Base-by-base conservation (phyloP, 1,140 invertebrate genomes). In the Drosophila azteca region DNA sequence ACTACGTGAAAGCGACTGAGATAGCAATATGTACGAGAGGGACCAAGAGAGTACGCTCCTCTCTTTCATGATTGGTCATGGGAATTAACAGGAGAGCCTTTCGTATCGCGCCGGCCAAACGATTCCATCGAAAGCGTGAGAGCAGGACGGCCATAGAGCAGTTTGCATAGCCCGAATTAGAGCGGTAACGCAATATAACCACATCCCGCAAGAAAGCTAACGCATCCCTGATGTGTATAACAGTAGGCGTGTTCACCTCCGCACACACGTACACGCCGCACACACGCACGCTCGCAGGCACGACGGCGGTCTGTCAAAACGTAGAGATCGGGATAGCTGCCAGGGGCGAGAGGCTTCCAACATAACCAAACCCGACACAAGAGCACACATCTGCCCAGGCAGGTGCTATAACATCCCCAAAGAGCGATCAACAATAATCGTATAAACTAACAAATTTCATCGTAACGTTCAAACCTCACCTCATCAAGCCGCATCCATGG, bases 1-100 rank as follows among this genome's bases (percentile, higher is more conserved):
- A 61, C 6, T 20, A 75, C 81, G 68, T 50, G 69, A 59, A 85
- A 75, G 81, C 78, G 78, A 85, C 62, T 6, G 78, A 75, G 65
- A 78, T 39, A 31, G 46, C 44, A 51, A 58, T 20, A 71, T 51
- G 46, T 44, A 35, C 41, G 49, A 9, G n/a, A 43, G 24, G 50
- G 57, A 50, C 35, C 35, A 39, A 39, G 61, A 48, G 70, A 43
- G 55, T 26, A 70, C 70, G 61, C 60, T 79, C 75, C 78, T 55
- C 49, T 59, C 67, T 69, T 55, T 74, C 31, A 51, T 51, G 13
- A 31, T 4, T 48, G 8, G 26, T 43, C 26, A 29, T 29, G 7
- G 58, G 46, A 54, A 29, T 64, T 54, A 62, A 35, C 13, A 39
- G 35, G 35, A 39, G 0, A 39, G 35, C 35, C 1, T 4, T 11